Percentiles rank a stretch among this genome's conserved stretches.
Conservation (phyloP, 2,888 invertebrate species). For the Galerucella calmariensis region DNA sequence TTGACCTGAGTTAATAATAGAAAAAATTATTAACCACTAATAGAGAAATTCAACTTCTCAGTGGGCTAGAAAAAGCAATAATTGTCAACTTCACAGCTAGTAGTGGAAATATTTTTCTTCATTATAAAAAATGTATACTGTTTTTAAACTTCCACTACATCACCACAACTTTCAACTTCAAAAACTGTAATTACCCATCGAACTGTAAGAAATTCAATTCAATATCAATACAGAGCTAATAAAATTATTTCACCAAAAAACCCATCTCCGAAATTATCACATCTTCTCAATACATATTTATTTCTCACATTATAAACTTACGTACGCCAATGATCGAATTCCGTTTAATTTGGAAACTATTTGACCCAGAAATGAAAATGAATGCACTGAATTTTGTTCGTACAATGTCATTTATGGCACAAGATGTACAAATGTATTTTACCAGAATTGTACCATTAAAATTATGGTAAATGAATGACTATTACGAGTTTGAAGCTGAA, state of each 20-base stretch:
- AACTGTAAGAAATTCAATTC: too few relatives aligned
- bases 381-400: background rate
- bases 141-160: too few relatives aligned
- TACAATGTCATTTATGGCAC: background rate
- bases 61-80: too few relatives aligned
- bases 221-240: too few relatives aligned
- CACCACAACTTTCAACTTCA: too few relatives aligned
- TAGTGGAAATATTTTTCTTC: too few relatives aligned
- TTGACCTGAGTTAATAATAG: too few relatives aligned
- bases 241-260: background rate
- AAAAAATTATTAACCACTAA: too few relatives aligned
- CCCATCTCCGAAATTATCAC: background rate
- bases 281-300: background rate
- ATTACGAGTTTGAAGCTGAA: slow-evolving; percentile 33
- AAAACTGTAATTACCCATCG: too few relatives aligned
- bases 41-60: too few relatives aligned
- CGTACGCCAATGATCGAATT: background rate
- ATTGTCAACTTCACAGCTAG: too few relatives aligned
- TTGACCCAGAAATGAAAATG: slow-evolving; percentile 2
- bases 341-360: background rate
- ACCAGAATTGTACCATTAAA: background rate
- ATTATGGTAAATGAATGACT: slow-evolving; percentile 44
- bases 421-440: background rate
- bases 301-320: background rate
- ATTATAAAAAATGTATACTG: too few relatives aligned